Base-by-base conservation (phyloP, 2,888 invertebrate species). In the Eupithecia exiguata region DNA sequence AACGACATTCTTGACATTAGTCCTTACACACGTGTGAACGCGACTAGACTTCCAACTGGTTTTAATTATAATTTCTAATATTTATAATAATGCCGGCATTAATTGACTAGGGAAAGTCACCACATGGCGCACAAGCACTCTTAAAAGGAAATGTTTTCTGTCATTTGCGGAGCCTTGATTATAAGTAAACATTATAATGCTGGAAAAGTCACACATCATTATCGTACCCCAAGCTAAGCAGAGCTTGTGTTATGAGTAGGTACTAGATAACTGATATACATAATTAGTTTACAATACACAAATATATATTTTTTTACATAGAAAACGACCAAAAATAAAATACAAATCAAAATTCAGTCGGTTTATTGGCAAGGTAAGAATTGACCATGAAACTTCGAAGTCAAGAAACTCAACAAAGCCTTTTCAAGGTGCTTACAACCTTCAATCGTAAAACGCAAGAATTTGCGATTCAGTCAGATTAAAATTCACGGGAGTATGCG, bases 361-460 rank as follows among this genome's bases (percentile, higher is more conserved):
- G 30, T 61, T 30, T 30, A 30, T 61, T 14, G 43, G 0, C 53
- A 53, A 21, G 21, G 53, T 53, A 63, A n/a, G 63, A 35, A n/a
- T 53, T 61, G 46, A 49, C 66, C 21, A 30, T 21, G 62, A 40
- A 66, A 49, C 61, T 53, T 36, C 7, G 12, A 62, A 35, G 66
- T 68, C 62, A 49, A 68, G 30, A 68, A 40, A 6, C 66, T 53
- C 67, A 69, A 74, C 70, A 70, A 68, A 70, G 58, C 21, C 58
- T 46, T 46, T 40, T 40, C 40, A 68, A 65, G 21, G 25, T 49
- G 53, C 5, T 12, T 67, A 30, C 70, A 65, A 71, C 69, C 69
- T 71, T 71, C 69, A 70, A 38, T 53, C 70, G 69, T 67, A 66
- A 71, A 61, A n/a, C n/a, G 40, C 53, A 61, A 12, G 18, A 69